Evolutionary conservation across 2,797 vertebrate genomes (phyloP).

Genomic region (Oreonectes daqikongensis): DNA sequence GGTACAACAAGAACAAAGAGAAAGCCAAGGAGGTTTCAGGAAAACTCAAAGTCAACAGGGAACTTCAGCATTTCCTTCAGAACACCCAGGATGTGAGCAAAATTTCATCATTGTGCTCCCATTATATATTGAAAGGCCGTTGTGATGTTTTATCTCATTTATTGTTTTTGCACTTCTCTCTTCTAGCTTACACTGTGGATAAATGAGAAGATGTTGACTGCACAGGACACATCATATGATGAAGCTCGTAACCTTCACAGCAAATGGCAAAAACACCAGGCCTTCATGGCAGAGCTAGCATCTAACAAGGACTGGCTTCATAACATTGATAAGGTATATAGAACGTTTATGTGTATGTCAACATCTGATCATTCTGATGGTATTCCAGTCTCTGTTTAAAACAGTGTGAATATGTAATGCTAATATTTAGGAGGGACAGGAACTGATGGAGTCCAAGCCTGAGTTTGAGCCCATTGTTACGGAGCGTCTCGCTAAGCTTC

Average conservation of each 20-base stretch:
- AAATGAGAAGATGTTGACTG: conserved; percentile 97
- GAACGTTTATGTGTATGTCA: not conserved
- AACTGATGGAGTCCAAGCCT: conserved; percentile 84
- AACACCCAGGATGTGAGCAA: conserved; percentile 90
- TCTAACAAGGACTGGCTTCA: conserved; percentile 90
- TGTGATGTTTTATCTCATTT: conserved; percentile 3
- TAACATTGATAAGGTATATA: conserved; percentile 83
- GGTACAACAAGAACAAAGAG: conserved; percentile 76
- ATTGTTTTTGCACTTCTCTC: not conserved
- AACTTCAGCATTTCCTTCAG: conserved; percentile 92
- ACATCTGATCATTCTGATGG: not conserved
- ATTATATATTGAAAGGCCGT: not conserved
- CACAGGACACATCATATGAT: conserved; percentile 90
- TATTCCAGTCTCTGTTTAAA: not conserved
- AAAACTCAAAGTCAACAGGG: conserved; percentile 88
- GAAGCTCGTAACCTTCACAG: conserved; percentile 89
- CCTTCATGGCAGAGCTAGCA: conserved; percentile 91
- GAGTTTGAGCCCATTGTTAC: conserved; percentile 79
- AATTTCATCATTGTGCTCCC: not conserved
- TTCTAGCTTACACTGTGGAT: conserved; percentile 92
- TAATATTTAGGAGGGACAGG: conserved; percentile 83
- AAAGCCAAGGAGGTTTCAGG: conserved; percentile 81
- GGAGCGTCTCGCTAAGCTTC: conserved; percentile 79
- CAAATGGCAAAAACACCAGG: conserved; percentile 97
- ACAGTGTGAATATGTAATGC: not conserved